Evolutionary conservation across 2,113 vertebrate species (phyloP), one percentile per base, ranked within the genome.

Genomic region (Tachysurus fulvidraco): DNA sequence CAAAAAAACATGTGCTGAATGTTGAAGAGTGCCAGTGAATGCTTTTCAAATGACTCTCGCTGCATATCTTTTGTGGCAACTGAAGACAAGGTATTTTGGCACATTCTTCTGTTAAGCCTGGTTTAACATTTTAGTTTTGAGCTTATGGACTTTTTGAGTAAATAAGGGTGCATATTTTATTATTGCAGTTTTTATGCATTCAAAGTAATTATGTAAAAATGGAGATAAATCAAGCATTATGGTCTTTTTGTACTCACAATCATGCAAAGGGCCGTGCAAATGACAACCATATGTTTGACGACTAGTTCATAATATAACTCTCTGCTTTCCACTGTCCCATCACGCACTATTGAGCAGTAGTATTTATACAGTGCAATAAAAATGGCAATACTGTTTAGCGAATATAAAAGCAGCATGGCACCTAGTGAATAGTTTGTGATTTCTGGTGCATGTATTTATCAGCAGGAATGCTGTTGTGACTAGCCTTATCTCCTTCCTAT

Each of bases 1-100:
- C 71, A 65, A 23, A 83, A 83, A 83, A 57, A n/a, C 59, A 36
- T 83, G 64, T 52, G 41, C 80, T 82, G 62, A 69, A 69, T 69
- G 64, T 19, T 6, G 46, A 9, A 52, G 17, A 14, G 4, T 25
- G 50, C 28, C 30, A 85, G 59, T 36, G 30, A 76, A 83, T 87
- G 3, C n/a, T 83, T 54, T 41, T 12, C n/a, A 50, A 76, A n/a
- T 59, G 36, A 86, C 21, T 82, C 67, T 9, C 11, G 2, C 36
- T 36, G 44, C 36, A 86, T 0, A 30, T 28, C 36, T n/a, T 28
- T 52, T 59, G 19, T 59, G 52, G 25, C 64, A 71, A 69, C 62
- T 8, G 5, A 59, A 36, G 52, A 60, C 74, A 54, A 80, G 60
- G 60, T 79, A 79, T 80, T 85, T 78, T 46, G 41, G 36, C 54